These are phyloP conservation scores for Tipula lateralis DNA, from an alignment of 2,888 invertebrate species.

Conservation along the genomic window DNA sequence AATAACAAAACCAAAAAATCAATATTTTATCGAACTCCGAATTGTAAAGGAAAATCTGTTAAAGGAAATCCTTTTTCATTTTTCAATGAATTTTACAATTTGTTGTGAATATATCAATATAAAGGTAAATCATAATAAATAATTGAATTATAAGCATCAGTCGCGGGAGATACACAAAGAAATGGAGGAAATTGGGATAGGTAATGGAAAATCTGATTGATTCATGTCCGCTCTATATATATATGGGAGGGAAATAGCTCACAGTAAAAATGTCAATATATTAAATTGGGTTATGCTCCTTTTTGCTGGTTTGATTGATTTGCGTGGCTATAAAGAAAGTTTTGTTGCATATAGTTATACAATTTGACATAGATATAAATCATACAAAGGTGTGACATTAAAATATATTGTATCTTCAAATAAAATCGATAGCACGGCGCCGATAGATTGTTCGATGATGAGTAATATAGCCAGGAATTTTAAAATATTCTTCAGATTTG, in stretches of 20 bases:
- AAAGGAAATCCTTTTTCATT: not conserved
- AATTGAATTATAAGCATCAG: not conserved
- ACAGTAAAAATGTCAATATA: not conserved
- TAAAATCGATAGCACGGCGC: too few species aligned
- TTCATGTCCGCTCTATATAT: not conserved
- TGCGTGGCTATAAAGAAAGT: too few species aligned
- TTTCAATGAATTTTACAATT: not conserved
- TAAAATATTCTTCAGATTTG: too few species aligned
- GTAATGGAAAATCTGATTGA: not conserved
- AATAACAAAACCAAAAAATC: not conserved
- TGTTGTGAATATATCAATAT: not conserved
- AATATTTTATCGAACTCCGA: not conserved
- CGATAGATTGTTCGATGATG: too few species aligned
- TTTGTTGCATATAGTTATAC: too few species aligned
- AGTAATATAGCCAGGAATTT: too few species aligned
- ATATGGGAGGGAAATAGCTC: not conserved
- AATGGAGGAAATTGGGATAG: slow-evolving; percentile 1
- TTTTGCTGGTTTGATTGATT: too few species aligned
- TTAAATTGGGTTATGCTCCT: not conserved
- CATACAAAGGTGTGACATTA: too few species aligned
- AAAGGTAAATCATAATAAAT: not conserved
- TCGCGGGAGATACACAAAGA: not conserved
- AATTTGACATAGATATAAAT: too few species aligned
- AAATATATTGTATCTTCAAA: too few species aligned
- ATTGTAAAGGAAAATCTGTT: not conserved